phyloP scores from a whole-genome alignment of 2,797 vertebrate species.

The Diplodus puntazzo region DNA sequence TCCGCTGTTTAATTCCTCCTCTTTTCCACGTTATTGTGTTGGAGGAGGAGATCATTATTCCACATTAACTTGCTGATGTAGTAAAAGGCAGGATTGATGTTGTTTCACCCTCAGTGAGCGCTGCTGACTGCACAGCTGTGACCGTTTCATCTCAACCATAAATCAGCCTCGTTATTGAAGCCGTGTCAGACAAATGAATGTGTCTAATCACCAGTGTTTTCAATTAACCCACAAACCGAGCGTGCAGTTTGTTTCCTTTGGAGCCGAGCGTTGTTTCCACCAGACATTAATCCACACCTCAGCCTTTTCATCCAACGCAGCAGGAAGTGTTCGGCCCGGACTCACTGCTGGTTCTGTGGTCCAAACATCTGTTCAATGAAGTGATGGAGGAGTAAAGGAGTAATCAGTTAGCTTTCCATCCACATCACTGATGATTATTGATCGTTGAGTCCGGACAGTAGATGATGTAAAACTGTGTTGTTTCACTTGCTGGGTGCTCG shows the following conservation, averaged over 20 bases:
- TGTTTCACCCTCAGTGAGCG: background rate
- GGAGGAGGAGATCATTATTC: slow-evolving; percentile 34
- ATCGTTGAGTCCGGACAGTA: too few relatives aligned
- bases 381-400: too few relatives aligned
- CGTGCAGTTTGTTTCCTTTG: slow-evolving; percentile 11
- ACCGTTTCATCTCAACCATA: slow-evolving; percentile 51
- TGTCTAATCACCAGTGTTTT: slow-evolving; percentile 60
- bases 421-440: too few relatives aligned
- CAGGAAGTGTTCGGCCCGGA: background rate
- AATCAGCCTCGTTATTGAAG: slow-evolving; percentile 62
- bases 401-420: too few relatives aligned
- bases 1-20: background rate
- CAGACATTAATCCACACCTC: slow-evolving; percentile 35
- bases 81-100: slow-evolving; percentile 47
- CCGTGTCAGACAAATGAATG: slow-evolving; percentile 64
- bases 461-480: too few relatives aligned
- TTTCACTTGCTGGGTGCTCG: too few relatives aligned
- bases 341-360: background rate
- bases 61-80: slow-evolving; percentile 51
- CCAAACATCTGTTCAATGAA: background rate
- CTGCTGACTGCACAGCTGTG: slow-evolving; percentile 50
- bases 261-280: slow-evolving; percentile 19
- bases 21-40: background rate
- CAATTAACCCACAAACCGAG: slow-evolving; percentile 61
- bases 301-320: slow-evolving; percentile 1